phyloP scores from a whole-genome alignment of 2,113 vertebrate species.

The Python bivittatus region DNA sequence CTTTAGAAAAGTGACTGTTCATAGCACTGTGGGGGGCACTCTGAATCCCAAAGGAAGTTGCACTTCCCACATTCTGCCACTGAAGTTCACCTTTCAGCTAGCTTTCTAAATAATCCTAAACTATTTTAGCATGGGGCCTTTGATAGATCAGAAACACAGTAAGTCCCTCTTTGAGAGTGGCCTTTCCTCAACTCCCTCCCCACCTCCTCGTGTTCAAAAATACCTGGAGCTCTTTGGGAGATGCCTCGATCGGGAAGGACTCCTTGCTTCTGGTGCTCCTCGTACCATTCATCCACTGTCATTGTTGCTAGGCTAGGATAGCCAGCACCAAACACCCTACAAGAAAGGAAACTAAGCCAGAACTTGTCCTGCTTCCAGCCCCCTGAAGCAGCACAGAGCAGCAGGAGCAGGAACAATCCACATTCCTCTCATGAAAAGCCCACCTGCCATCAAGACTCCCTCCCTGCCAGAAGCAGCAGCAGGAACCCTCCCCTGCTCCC shows the following conservation, averaged over 20 bases:
- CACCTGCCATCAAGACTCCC: background rate
- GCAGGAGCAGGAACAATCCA: too few relatives aligned
- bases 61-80: background rate
- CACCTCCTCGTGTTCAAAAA: background rate
- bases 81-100: background rate
- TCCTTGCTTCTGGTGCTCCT: conserved; percentile 79
- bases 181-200: background rate
- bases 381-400: background rate
- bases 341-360: background rate
- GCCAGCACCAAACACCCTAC: conserved; percentile 90
- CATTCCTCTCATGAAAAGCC: background rate
- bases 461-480: background rate
- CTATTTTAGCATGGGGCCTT: background rate
- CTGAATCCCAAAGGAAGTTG: background rate
- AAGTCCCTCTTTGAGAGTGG: background rate
- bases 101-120: background rate
- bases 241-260: conserved; percentile 77
- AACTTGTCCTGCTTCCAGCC: too few relatives aligned
- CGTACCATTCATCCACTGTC: conserved; percentile 96
- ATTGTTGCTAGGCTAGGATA: conserved; percentile 92
- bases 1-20: background rate
- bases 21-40: background rate
- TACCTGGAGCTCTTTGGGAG: conserved; percentile 71
- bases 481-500: background rate
- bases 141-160: background rate